Base-by-base conservation (phyloP, 1,140 invertebrate species). In the Penaeus indicus region DNA sequence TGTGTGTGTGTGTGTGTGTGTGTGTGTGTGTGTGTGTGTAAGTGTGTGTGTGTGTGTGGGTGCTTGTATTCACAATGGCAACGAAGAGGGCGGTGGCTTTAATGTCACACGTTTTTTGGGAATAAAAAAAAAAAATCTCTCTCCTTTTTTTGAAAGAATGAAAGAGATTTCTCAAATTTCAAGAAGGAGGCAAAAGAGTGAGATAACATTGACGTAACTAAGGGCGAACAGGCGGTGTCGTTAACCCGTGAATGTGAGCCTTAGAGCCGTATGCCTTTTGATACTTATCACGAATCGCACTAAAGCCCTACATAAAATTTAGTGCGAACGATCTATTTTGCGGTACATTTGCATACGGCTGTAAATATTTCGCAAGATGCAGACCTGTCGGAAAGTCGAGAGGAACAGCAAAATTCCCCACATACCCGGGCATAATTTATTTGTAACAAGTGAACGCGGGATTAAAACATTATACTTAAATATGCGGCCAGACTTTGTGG, bases 391-490 rank as follows among this genome's bases (percentile, higher is more conserved):
- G 78, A 19, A 80, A 61, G 21, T 47, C 27, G 25, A 21, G 84
- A 62, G 67, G 77, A 2, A 19, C 8, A 61, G n/a, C 13, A n/a
- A 63, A 38, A 88, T 88, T 22, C 79, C 80, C 16, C 22, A n/a
- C 63, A 82, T 82, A 75, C 2, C 80, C 54, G 5, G 25, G 47
- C n/a, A 61, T 88, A 75, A 88, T 88, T 82, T 82, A 72, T 82
- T 62, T 72, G 47, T 75, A 27, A 32, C 79, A 61, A 61, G 47
- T 60, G 80, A 72, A 64, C 21, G 13, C 77, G 25, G 80, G 86
- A 88, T 88, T 82, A 88, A 88, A 82, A 60, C 79, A 82, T 82
- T 72, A 82, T 82, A 67, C 79, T 38, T 62, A 83, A 83, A 82
- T 82, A 88, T 83, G 86, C 86, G 61, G 62, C 69, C 22, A 38